Base-by-base conservation (phyloP, 2,888 invertebrate species). In the Cepaea hortensis region DNA sequence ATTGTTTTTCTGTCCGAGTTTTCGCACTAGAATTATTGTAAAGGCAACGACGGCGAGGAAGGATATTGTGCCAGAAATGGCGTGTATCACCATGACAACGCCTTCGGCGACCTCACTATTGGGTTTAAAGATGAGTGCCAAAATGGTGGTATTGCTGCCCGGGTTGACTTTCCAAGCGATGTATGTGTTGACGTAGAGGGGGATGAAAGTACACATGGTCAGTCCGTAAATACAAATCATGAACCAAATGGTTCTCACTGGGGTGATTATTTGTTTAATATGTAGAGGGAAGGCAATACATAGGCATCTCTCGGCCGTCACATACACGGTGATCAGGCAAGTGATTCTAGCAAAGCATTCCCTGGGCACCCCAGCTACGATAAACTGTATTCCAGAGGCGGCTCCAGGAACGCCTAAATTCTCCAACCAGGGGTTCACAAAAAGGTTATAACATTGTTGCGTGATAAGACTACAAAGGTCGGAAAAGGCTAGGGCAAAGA, bases 291-390 rank as follows among this genome's bases (percentile, higher is more conserved):
- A 70, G 7, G 55, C 65, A 15, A 85, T 48, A 65, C 85, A 79
- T 0, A 85, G 13, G 50, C 77, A 85, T 55, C 79, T 77, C 68
- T 85, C 85, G 9, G 79, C 68, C 35, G 79, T 68, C 68, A 85
- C 68, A 20, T 70, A 85, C 11, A 70, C 85, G 3, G 85, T 85
- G 68, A 77, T n/a, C 81, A 23, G 62, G 62, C 15, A 65, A 3
- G 68, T 65, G 35, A 81, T 65, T 13, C 81, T 46, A 35, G 65
- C 23, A 35, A 81, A 81, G 23, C 81, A 81, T n/a, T 18, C 81
- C 9, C 55, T 18, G 62, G 81, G 81, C 4, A 81, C 18, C 1
- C 81, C 65, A 11, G 81, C 62, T 18, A 55, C n/a, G 7, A 81
- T 23, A 35, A 61, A 55, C 81, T 62, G 23, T 0, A 81, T 62